A percentile compares a stretch with the other conserved stretches of the same genome.
Evolutionary conservation across 2,113 vertebrate genomes (phyloP).

Genomic region (Megaceryle torquata): DNA sequence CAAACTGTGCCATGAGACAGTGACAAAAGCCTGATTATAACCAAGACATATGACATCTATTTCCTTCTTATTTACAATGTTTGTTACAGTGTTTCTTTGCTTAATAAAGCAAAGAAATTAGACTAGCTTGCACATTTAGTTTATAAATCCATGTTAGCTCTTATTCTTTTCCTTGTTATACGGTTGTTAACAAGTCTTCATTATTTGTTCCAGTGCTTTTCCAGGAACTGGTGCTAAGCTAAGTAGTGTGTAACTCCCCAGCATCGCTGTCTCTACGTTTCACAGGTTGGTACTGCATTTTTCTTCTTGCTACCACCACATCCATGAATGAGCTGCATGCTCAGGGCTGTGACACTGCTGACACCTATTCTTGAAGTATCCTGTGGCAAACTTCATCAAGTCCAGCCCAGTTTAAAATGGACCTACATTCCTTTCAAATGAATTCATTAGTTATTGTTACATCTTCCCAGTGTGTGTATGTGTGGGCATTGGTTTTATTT

Average conservation of each 20-base stretch:
- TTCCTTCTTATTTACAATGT: background rate
- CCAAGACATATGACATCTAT: background rate
- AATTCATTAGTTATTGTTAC: background rate
- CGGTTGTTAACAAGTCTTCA: background rate
- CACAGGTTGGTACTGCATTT: background rate
- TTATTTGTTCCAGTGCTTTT: background rate
- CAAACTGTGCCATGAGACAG: background rate
- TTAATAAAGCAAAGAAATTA: conserved; percentile 1
- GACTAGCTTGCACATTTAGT: background rate
- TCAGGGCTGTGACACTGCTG: background rate
- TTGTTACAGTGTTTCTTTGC: background rate
- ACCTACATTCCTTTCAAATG: background rate
- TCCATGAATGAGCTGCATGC: background rate
- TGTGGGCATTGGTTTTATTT: background rate
- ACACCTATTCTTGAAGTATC: background rate
- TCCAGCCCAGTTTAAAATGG: background rate
- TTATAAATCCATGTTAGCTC: background rate
- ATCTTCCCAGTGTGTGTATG: background rate
- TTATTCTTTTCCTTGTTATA: background rate
- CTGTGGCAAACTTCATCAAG: background rate
- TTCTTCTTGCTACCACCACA: background rate
- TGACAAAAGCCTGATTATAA: background rate
- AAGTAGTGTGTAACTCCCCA: background rate
- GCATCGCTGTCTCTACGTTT: background rate
- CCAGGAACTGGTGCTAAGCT: background rate